Evolutionary conservation across 2,113 vertebrate genomes (phyloP).

Genomic region (Apus apus): DNA sequence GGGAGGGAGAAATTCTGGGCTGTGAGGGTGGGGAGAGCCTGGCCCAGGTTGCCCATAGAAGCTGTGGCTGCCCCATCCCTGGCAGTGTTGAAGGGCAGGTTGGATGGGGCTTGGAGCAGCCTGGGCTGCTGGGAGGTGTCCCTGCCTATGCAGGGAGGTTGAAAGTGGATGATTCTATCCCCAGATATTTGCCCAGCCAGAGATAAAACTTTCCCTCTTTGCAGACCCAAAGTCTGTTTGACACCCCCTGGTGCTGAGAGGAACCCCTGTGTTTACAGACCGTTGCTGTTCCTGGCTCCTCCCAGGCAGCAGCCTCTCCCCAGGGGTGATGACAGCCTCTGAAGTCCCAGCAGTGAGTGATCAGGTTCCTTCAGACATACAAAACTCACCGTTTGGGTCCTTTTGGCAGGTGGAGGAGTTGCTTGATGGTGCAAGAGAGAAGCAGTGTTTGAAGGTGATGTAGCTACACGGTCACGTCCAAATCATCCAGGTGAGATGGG

Average conservation of each 20-base stretch:
- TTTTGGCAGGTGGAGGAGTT: not conserved
- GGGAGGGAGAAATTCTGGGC: too few species aligned
- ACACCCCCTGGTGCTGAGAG: not conserved
- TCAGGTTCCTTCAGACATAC: not conserved
- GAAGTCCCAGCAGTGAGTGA: not conserved
- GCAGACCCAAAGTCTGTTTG: not conserved
- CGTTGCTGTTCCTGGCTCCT: not conserved
- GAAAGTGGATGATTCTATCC: too few species aligned
- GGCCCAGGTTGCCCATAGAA: too few species aligned
- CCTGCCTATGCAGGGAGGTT: too few species aligned
- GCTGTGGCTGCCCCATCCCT: too few species aligned
- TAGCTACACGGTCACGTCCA: not conserved
- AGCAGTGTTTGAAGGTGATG: accelerated
- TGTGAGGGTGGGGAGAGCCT: too few species aligned
- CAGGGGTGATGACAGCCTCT: not conserved
- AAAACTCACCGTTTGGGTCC: not conserved
- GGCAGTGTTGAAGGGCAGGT: too few species aligned
- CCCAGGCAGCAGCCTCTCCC: not conserved
- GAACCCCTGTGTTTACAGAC: not conserved
- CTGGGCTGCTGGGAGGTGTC: too few species aligned
- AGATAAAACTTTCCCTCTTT: not conserved
- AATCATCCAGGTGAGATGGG: not conserved
- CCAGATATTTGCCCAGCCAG: not conserved
- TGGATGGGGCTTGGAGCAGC: too few species aligned
- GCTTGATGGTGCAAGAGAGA: not conserved